Percentiles rank a stretch among this genome's conserved stretches.
phyloP scores from a whole-genome alignment of 1,140 invertebrate species.

The Listronotus bonariensis region DNA sequence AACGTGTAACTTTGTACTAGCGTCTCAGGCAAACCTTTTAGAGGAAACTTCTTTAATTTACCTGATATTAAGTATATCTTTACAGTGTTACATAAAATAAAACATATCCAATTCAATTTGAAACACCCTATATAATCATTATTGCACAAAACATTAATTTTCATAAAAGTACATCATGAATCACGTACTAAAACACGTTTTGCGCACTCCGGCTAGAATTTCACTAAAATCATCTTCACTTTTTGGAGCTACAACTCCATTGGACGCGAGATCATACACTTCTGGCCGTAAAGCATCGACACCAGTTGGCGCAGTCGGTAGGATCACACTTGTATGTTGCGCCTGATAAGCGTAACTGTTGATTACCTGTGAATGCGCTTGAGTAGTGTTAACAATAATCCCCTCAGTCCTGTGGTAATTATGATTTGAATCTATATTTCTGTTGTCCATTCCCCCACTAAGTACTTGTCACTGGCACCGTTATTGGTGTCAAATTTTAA shows the following conservation, averaged over 20 bases:
- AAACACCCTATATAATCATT: not conserved
- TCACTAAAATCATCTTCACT: conserved; percentile 85
- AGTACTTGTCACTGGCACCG: conserved; percentile 15
- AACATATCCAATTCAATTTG: too few species aligned
- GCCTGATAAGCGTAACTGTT: conserved; percentile 48
- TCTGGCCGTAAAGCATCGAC: conserved; percentile 45
- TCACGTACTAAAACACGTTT: conserved; percentile 85
- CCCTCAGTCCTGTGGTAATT: conserved; percentile 58
- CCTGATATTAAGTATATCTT: too few species aligned
- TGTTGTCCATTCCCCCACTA: conserved; percentile 51
- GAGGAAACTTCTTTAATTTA: too few species aligned
- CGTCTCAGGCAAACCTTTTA: too few species aligned
- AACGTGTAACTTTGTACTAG: too few species aligned
- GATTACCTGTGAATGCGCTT: not conserved
- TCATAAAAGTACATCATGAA: not conserved
- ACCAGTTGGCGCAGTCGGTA: conserved; percentile 54
- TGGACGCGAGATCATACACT: conserved; percentile 44
- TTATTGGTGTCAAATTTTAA: conserved; percentile 60
- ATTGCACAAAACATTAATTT: conserved; percentile 2
- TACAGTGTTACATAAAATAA: too few species aligned
- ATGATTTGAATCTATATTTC: conserved; percentile 62
- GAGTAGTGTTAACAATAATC: conserved; percentile 40
- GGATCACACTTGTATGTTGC: conserved; percentile 56
- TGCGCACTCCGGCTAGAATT: conserved; percentile 80
- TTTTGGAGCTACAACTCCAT: conserved; percentile 49